A percentile compares a stretch with the other conserved stretches of the same genome.
Evolutionary conservation across 2,888 invertebrate genomes (phyloP).

Genomic region (Ephialtes manifestator): DNA sequence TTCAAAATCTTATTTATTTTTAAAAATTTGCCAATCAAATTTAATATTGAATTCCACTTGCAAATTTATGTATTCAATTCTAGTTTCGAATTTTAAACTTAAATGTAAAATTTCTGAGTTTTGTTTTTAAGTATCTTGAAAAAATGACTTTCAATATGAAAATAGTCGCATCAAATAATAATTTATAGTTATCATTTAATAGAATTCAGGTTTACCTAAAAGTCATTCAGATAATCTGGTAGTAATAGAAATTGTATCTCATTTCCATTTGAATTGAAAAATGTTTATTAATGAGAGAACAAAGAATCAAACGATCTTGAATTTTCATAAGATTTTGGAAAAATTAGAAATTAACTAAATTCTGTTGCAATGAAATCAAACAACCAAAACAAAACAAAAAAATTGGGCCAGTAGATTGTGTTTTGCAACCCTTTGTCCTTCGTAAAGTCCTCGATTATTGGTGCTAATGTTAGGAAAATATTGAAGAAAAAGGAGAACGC

Average conservation of each 20-base stretch:
- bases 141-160: too few species aligned
- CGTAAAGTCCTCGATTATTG: constrained; percentile 55
- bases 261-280: not conserved
- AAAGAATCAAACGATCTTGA: not conserved
- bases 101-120: too few species aligned
- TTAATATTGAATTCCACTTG: too few species aligned
- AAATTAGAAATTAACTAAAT: not conserved
- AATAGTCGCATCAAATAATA: too few species aligned
- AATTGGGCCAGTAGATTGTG: constrained; percentile 5
- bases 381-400: not conserved
- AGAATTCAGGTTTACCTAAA: too few species aligned
- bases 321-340: not conserved
- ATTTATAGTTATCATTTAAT: too few species aligned
- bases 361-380: not conserved
- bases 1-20: too few species aligned
- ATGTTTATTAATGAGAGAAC: not conserved
- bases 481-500: constrained; percentile 43
- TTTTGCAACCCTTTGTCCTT: constrained; percentile 46
- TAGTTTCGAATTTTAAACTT: too few species aligned
- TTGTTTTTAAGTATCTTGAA: too few species aligned
- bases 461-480: constrained; percentile 10
- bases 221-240: too few species aligned
- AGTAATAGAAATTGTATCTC: not conserved
- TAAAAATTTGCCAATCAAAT: too few species aligned
- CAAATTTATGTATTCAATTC: too few species aligned